Evolutionary conservation across 2,888 invertebrate genomes (phyloP).

Genomic region (Drosophila kokeensis): DNA sequence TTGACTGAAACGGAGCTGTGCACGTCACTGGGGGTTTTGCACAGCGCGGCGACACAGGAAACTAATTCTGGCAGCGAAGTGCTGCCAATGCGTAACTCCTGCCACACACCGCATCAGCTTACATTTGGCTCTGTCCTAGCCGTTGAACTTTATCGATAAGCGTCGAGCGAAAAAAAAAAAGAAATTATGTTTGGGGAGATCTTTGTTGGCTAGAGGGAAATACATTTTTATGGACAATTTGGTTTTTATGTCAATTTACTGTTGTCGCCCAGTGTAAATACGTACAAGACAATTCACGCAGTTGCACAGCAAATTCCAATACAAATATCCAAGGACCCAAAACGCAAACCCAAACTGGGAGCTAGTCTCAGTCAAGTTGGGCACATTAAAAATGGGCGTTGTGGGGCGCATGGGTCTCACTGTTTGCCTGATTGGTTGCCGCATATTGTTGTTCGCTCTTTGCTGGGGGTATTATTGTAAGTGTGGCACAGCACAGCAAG

Average conservation of each 20-base stretch:
- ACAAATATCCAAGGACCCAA: conserved; percentile 28
- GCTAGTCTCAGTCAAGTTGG: conserved; percentile 26
- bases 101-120: not conserved
- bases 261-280: conserved; percentile 77
- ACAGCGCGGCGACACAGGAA: conserved; percentile 46
- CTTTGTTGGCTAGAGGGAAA: conserved; percentile 74
- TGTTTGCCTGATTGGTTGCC: conserved; percentile 68
- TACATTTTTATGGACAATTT: conserved; percentile 81
- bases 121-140: conserved; percentile 34
- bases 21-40: conserved; percentile 40
- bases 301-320: conserved; percentile 63
- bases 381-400: conserved; percentile 72
- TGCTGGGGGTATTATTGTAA: conserved; percentile 52
- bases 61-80: conserved; percentile 74
- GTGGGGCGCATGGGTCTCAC: conserved; percentile 55
- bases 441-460: conserved; percentile 39
- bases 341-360: conserved; percentile 24
- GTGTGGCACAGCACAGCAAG: conserved; percentile 46
- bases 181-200: conserved; percentile 52
- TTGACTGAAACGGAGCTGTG: conserved; percentile 59
- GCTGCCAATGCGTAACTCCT: conserved; percentile 43
- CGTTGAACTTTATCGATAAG: conserved; percentile 78
- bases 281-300: conserved; percentile 76
- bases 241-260: conserved; percentile 80
- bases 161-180: conserved; percentile 41